Base-by-base conservation (phyloP, 2,888 invertebrate genomes). In the Arrhopalites spinosus region DNA sequence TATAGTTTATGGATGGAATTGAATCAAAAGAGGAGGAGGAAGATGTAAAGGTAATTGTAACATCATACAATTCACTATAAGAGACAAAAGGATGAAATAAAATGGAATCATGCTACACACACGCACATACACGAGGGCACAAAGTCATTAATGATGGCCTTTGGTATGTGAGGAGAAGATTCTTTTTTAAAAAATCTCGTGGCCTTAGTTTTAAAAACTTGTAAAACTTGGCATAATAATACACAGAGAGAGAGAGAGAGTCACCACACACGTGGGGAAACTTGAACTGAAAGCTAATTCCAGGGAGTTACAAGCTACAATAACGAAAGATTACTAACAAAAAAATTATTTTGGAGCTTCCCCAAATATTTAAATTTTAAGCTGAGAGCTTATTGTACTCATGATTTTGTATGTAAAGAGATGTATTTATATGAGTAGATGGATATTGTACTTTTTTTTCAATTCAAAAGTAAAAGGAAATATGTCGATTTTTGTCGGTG, bases 331-430 rank as follows among this genome's bases (percentile, higher is more conserved):
- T 25, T 59, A 25, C 27, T 13, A 25, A 27, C 3, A 25, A n/a
- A n/a, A n/a, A n/a, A n/a, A n/a, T n/a, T n/a, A 3, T 59, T 59
- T 59, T 59, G 59, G 59, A 59, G 59, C 15, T 15, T 59, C 59
- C 25, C 59, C 59, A 59, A 59, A 25, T 59, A 23, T 13, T 59
- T 27, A 59, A 13, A 13, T 5, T 27, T 5, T 50, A 50, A n/a
- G 36, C 36, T 36, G 36, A 11, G 11, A 36, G 36, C 36, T 36
- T 36, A 36, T 36, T 36, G 36, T 36, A 36, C 36, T 11, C 11
- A 3, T 36, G 36, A 36, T 36, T 36, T 3, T 36, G 3, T 7
- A 36, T 36, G 11, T 36, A 11, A 11, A 36, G 3, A 36, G 3
- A 36, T 36, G 11, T 3, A 36, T 36, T 36, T 7, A 36, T 36